Conservation (phyloP, 2,113 vertebrate species). For the Montifringilla adamsi region DNA sequence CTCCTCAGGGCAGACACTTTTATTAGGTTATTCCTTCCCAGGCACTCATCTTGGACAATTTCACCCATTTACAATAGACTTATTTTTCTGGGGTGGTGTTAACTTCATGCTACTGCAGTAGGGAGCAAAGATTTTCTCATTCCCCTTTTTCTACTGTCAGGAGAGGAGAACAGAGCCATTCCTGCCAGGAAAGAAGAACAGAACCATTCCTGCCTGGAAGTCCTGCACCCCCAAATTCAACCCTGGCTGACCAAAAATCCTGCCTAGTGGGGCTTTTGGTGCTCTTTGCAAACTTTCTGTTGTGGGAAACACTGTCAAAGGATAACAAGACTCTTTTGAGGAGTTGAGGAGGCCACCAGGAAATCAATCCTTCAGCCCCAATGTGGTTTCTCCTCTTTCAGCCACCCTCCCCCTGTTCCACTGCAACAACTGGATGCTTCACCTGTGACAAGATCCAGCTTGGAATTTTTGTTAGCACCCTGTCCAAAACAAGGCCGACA, state of each 20-base stretch:
- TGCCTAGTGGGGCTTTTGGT: neutral
- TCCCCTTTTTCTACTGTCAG: neutral
- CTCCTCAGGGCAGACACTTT: neutral
- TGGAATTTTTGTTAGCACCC: neutral
- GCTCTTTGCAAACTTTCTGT: neutral
- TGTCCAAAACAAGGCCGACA: neutral
- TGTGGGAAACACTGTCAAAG: neutral
- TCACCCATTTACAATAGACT: neutral
- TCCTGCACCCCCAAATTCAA: neutral
- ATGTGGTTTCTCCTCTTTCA: neutral
- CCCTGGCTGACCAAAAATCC: neutral
- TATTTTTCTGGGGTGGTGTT: neutral
- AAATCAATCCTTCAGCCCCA: neutral
- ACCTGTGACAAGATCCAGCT: neutral
- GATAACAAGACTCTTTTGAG: fast-evolving
- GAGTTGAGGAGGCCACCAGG: neutral
- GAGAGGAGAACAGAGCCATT: neutral
- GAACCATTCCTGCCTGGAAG: neutral
- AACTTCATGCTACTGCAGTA: neutral
- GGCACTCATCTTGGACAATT: neutral
- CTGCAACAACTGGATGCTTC: neutral
- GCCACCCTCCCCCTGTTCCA: neutral
- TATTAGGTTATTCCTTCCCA: neutral
- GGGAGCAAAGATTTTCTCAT: neutral
- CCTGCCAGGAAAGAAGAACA: neutral